Evolutionary conservation across 1,140 invertebrate genomes (phyloP).

Genomic region (Dendroctonus valens): DNA sequence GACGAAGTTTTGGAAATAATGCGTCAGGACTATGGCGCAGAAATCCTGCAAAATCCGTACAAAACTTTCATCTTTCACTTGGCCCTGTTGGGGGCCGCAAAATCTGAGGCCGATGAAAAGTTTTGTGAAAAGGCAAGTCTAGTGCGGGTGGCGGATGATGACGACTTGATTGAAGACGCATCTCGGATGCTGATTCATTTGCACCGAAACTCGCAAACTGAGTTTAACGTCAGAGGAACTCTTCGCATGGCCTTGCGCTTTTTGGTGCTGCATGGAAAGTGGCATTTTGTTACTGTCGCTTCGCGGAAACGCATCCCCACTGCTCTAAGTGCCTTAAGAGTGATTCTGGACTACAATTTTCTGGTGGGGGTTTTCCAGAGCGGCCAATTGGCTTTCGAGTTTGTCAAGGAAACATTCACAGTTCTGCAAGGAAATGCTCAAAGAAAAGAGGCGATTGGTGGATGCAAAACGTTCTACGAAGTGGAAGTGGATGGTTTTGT

Average conservation of each 20-base stretch:
- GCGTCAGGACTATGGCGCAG: too few species aligned
- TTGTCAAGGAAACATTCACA: conserved; percentile 11
- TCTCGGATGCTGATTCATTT: conserved; percentile 13
- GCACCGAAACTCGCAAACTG: neutral
- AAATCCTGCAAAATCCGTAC: neutral
- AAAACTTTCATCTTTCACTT: conserved; percentile 29
- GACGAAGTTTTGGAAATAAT: too few species aligned
- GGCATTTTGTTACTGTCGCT: conserved; percentile 10
- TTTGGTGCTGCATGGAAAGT: neutral
- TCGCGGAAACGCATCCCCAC: neutral
- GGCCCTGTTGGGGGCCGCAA: too few species aligned
- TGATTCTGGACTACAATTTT: conserved; percentile 7
- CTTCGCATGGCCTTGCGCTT: too few species aligned
- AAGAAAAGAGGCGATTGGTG: too few species aligned
- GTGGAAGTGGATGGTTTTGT: neutral
- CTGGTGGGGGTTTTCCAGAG: neutral
- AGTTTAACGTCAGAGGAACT: too few species aligned
- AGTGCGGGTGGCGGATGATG: neutral
- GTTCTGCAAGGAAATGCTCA: too few species aligned
- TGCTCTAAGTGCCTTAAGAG: neutral
- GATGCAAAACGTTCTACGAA: neutral
- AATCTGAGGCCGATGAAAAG: too few species aligned
- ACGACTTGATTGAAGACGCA: conserved; percentile 22
- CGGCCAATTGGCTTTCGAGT: conserved; percentile 3
- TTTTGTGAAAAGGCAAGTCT: too few species aligned